phyloP scores from a whole-genome alignment of 2,113 vertebrate species.

The Gila orcuttii region DNA sequence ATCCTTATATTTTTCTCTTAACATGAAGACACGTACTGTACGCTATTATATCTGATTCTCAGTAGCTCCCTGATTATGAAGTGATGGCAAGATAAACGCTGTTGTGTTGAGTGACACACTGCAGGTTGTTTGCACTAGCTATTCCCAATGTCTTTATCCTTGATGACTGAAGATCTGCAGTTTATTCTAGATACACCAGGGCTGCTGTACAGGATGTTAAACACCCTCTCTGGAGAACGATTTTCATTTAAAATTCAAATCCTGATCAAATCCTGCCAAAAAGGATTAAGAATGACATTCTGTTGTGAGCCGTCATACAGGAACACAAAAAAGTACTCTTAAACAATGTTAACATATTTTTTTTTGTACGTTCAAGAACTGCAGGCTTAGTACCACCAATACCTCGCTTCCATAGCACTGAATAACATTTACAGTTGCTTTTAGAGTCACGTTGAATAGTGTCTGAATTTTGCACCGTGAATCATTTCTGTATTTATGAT shows the following conservation, averaged over 20 bases:
- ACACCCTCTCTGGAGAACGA: background rate
- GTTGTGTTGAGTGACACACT: background rate
- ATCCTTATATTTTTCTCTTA: background rate
- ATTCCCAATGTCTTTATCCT: conserved; percentile 1
- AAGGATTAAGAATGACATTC: background rate
- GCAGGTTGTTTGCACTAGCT: conserved; percentile 19
- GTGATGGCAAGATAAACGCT: conserved; percentile 8
- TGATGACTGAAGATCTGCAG: background rate
- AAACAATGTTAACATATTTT: background rate
- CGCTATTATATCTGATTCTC: background rate
- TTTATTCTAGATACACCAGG: background rate
- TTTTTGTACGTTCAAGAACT: background rate
- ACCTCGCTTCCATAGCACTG: background rate
- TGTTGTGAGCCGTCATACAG: background rate
- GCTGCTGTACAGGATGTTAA: background rate
- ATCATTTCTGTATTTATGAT: conserved; percentile 17
- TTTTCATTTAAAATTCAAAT: background rate
- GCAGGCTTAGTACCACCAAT: background rate
- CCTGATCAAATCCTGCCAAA: conserved; percentile 10
- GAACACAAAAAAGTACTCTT: background rate
- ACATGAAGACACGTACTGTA: background rate
- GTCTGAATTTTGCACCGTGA: conserved; percentile 4
- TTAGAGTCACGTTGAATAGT: background rate
- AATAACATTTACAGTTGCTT: background rate
- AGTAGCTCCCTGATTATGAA: background rate